phyloP scores from a whole-genome alignment of 2,113 vertebrate genomes.

The Nipponia nippon region DNA sequence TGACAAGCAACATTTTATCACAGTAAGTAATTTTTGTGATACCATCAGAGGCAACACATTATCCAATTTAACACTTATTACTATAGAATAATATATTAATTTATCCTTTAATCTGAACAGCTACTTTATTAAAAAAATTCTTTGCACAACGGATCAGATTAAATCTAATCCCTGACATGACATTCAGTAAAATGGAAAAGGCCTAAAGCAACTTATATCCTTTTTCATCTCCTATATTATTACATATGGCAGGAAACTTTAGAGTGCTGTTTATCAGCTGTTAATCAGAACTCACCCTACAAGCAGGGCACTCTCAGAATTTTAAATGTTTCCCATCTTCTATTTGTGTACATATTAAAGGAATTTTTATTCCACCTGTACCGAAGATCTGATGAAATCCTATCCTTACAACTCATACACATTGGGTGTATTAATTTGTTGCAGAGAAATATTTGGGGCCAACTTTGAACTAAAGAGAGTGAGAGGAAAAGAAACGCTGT shows the following conservation, averaged over 20 bases:
- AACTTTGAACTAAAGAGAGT: background rate
- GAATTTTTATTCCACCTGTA: background rate
- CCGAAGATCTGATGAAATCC: background rate
- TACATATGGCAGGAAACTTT: background rate
- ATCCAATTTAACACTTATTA: background rate
- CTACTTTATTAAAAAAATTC: conserved; percentile 48
- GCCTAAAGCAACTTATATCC: conserved; percentile 17
- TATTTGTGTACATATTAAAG: background rate
- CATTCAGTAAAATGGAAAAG: conserved; percentile 13
- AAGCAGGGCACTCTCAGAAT: background rate
- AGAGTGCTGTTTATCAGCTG: background rate
- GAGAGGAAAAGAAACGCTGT: background rate
- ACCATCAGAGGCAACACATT: conserved; percentile 18
- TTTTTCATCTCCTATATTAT: background rate
- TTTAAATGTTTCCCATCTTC: background rate
- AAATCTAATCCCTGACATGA: background rate
- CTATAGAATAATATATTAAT: conserved; percentile 5
- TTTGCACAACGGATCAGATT: conserved; percentile 32
- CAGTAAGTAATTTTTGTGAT: background rate
- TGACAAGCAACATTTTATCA: background rate
- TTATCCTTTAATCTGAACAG: conserved; percentile 26
- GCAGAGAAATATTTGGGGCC: background rate
- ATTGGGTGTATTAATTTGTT: background rate
- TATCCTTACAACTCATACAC: background rate
- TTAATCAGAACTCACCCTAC: background rate